Base-by-base conservation (phyloP, 1,140 invertebrate genomes). In the Euwallacea fornicatus region DNA sequence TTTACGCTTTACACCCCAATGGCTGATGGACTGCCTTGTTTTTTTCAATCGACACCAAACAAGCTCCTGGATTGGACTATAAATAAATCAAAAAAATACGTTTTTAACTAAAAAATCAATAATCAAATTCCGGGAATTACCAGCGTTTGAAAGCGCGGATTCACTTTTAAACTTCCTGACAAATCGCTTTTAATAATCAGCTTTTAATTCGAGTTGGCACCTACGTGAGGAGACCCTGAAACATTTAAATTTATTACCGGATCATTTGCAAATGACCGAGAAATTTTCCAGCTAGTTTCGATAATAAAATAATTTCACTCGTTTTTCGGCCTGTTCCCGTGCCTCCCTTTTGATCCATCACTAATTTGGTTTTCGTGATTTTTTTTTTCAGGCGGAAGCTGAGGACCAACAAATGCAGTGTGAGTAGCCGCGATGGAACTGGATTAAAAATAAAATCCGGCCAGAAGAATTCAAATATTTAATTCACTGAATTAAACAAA, bases 321-420 rank as follows among this genome's bases (percentile, higher is more conserved):
- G 46, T 50, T 50, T 50, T 50, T 50, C 7, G 46, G 13, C 2
- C 9, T 10, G 7, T 50, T 50, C 0, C 6, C 7, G 6, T 21
- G 33, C 8, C 44, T 58, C 43, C 56, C n/a, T 58, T 58, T 58
- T 13, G 16, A 58, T n/a, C n/a, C n/a, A n/a, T n/a, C n/a, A n/a
- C 21, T 33, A 33, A 33, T 33, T 33, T 1, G 21, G 21, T 33
- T 33, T 33, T 33, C 16, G 2, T 16, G 21, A 10, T 9, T 4
- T 58, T 86, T 9, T 4, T 58, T 86, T 85, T 76, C 84, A 88
- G 86, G 81, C 80, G 8, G 82, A 79, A 21, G 55, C 74, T 53
- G 87, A 88, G 75, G 86, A 89, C 61, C 87, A 88, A 78, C 86
- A 88, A 80, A 82, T 88, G 41, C 82, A 84, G 75, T 86, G 87